Base-by-base conservation (phyloP, 2,888 invertebrate species). In the Euzophera pinguis region DNA sequence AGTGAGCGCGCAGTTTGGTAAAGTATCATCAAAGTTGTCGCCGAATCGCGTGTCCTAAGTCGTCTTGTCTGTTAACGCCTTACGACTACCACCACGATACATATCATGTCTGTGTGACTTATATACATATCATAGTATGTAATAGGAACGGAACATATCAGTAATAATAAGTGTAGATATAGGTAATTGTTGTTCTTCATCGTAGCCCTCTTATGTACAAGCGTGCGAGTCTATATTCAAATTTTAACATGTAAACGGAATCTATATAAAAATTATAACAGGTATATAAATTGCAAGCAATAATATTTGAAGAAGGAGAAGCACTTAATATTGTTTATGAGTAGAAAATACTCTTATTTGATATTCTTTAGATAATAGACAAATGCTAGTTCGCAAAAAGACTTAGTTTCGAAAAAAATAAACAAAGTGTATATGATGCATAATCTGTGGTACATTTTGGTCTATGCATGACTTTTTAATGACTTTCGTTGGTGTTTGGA, bases 141-240 rank as follows among this genome's bases (percentile, higher is more conserved):
- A 69, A 68, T 63, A 60, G 71, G 54, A 68, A 68, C 63, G 61
- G 70, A 67, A 74, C 75, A 74, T 77, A 75, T 77, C 75, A 75
- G 60, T 70, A 71, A 54, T 65, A 16, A 50, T 85, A 85, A 85
- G 82, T 37, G 83, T 88, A 87, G 85, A 57, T 67, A 73, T 84
- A 85, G 82, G 73, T 61, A 77, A 82, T 87, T 88, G 87, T 88
- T 88, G 88, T 86, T 84, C 82, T 83, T 78, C 79, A 77, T 67
- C 73, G 79, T 66, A 71, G 76, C 75, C 76, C 70, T 67, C 74
- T 75, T 70, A 71, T 72, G 61, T 53, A 53, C 53, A 10, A 39
- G 54, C 53, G 57, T 59, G 55, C 55, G 53, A 39, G 42, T 17
- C 43, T 43, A 32, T 9, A 47, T n/a, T n/a, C n/a, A n/a, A n/a